Conservation (phyloP, 2,888 invertebrate genomes). For the Volucella inanis region DNA sequence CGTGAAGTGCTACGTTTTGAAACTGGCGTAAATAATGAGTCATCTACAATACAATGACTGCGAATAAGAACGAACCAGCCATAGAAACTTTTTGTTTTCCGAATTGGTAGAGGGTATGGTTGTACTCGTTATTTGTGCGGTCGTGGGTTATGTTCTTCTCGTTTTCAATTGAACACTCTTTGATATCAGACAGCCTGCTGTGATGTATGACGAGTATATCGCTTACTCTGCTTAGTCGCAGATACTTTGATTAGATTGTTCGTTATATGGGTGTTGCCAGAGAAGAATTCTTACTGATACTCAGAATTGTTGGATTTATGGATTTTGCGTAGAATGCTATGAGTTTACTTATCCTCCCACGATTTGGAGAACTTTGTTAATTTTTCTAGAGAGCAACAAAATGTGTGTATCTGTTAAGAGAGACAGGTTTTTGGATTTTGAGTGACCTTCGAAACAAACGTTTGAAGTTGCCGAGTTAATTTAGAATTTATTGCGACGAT, state of each 20-base stretch:
- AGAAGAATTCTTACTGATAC: background rate
- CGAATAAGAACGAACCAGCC: constrained; percentile 13
- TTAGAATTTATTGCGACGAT: no score
- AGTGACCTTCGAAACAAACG: no score
- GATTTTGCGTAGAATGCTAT: background rate
- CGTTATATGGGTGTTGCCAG: constrained; percentile 11
- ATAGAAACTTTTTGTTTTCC: constrained; percentile 23
- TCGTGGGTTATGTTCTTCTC: constrained; percentile 22
- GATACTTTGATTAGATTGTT: constrained; percentile 16
- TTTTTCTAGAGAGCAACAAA: no score
- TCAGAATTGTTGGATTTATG: background rate
- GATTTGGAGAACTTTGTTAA: background rate
- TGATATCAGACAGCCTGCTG: constrained; percentile 26
- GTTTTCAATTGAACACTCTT: constrained; percentile 15
- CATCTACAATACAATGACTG: constrained; percentile 26
- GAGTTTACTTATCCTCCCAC: constrained; percentile 7
- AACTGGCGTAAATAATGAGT: constrained; percentile 26
- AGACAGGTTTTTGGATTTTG: no score
- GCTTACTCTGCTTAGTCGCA: background rate
- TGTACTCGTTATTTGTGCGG: constrained; percentile 39
- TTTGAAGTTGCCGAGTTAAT: no score
- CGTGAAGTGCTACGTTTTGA: constrained; percentile 15
- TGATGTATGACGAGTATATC: background rate
- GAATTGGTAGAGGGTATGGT: constrained; percentile 74
- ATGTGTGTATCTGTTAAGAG: no score